Evolutionary conservation across 2,113 vertebrate species (phyloP).

Genomic region (Coryphaenoides rupestris): DNA sequence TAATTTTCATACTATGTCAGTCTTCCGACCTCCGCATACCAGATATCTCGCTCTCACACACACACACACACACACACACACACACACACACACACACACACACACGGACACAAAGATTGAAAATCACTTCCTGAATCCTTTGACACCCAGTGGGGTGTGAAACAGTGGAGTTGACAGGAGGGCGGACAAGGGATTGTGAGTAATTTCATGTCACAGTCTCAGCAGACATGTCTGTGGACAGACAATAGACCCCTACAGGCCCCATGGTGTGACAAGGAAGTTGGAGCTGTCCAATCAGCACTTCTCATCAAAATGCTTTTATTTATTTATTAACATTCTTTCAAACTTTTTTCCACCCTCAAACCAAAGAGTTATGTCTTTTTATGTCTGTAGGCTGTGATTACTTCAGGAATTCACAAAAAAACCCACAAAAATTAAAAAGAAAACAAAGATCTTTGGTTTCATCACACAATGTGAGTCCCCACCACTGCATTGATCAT

Average conservation of each 20-base stretch:
- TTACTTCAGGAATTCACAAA: slow-evolving; percentile 27
- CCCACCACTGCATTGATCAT: neutral
- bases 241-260: slow-evolving; percentile 54
- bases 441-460: slow-evolving; percentile 1
- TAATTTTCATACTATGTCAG: slow-evolving; percentile 41
- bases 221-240: slow-evolving; percentile 49
- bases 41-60: slow-evolving; percentile 26
- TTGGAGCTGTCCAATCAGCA: slow-evolving; percentile 29
- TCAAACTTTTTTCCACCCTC: neutral
- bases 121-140: slow-evolving; percentile 45
- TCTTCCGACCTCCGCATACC: slow-evolving; percentile 32
- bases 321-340: no score
- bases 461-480: neutral
- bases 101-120: slow-evolving; percentile 20
- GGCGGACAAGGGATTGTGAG: slow-evolving; percentile 52
- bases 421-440: slow-evolving; percentile 16
- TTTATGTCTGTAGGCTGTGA: no score
- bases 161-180: slow-evolving; percentile 58
- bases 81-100: slow-evolving; percentile 7
- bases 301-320: slow-evolving; percentile 22
- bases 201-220: slow-evolving; percentile 64
- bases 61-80: slow-evolving; percentile 7
- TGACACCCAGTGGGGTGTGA: slow-evolving; percentile 39
- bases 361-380: no score
- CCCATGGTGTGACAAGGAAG: slow-evolving; percentile 29